These are phyloP conservation scores for Amphipoea lucens DNA, from an alignment of 2,888 invertebrate species.

Conservation along the genomic window DNA sequence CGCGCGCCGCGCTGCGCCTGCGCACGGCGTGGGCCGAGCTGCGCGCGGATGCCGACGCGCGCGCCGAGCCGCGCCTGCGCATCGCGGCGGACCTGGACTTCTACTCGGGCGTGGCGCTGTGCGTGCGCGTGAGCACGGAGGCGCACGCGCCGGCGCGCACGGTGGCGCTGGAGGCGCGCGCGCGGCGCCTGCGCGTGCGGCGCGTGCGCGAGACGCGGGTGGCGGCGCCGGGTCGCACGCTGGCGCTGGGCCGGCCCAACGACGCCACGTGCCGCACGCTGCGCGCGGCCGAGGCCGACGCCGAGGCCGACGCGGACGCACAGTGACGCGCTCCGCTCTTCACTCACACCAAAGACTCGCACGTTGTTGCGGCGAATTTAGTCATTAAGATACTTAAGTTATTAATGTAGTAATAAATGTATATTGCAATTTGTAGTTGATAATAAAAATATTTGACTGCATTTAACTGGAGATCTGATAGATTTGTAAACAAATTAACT, in stretches of 20 bases:
- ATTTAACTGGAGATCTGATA: constrained; percentile 50
- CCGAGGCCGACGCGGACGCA: neutral
- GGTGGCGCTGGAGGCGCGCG: constrained; percentile 29
- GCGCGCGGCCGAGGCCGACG: constrained; percentile 60
- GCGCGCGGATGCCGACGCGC: constrained; percentile 42
- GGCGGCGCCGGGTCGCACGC: constrained; percentile 77
- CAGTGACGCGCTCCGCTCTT: neutral
- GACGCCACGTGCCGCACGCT: constrained; percentile 78
- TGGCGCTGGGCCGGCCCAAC: constrained; percentile 77
- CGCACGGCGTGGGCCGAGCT: constrained; percentile 67
- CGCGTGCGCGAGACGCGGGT: constrained; percentile 68
- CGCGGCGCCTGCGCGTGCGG: constrained; percentile 55
- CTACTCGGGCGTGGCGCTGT: constrained; percentile 79
- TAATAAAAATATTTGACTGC: constrained; percentile 3
- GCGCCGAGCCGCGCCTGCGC: constrained; percentile 55
- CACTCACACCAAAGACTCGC: constrained; percentile 33
- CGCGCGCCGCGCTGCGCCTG: constrained; percentile 60
- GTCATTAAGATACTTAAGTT: neutral
- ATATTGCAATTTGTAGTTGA: neutral
- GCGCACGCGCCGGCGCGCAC: constrained; percentile 46
- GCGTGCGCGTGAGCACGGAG: constrained; percentile 76
- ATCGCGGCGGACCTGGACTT: constrained; percentile 80
- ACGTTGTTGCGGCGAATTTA: neutral
- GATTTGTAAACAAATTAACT: neutral
- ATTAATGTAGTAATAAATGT: neutral